Base-by-base conservation (phyloP, 2,888 invertebrate genomes). In the Thymelicus acteon region DNA sequence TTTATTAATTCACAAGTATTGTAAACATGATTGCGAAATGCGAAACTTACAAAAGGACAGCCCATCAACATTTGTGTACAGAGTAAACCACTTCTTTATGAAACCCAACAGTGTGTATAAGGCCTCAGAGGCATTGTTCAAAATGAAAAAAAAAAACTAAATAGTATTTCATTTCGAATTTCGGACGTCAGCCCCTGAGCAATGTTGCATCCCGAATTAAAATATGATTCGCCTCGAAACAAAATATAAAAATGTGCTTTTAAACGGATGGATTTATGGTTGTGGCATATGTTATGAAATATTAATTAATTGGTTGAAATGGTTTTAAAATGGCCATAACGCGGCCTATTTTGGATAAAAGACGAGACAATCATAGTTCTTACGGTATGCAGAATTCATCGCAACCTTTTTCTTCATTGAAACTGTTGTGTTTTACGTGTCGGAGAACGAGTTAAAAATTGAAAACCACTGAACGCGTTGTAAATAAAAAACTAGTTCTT, bases 121-220 rank as follows among this genome's bases (percentile, higher is more conserved):
- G 13, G 57, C 57, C 57, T 54, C 57, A 37, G 31, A 37, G 24
- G 57, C 8, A 57, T 57, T 37, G 31, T 57, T 57, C 57, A 37
- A 57, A 57, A 57, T 57, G 57, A 57, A 57, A 54, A 57, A 57
- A 31, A 57, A 57, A 54, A 57, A 57, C 57, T 57, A 57, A 57
- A 57, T 57, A 37, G 57, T 57, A 37, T 37, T 57, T 57, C 57
- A 57, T 57, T 57, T 57, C 13, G 57, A 57, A 57, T 57, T 57
- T 37, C 57, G 57, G n/a, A 57, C 31, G 31, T 54, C 52, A 54
- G 19, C 31, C 57, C 8, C 7, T 37, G 13, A 37, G 57, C 57
- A 7, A 3, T 49, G 6, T 49, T 49, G 49, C 52, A 54, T 5
- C 10, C 10, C 7, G 4, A 24, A 54, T 54, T 54, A 24, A 54